Evolutionary conservation across 2,888 invertebrate species (phyloP).

Genomic region (Pinctada fucata): DNA sequence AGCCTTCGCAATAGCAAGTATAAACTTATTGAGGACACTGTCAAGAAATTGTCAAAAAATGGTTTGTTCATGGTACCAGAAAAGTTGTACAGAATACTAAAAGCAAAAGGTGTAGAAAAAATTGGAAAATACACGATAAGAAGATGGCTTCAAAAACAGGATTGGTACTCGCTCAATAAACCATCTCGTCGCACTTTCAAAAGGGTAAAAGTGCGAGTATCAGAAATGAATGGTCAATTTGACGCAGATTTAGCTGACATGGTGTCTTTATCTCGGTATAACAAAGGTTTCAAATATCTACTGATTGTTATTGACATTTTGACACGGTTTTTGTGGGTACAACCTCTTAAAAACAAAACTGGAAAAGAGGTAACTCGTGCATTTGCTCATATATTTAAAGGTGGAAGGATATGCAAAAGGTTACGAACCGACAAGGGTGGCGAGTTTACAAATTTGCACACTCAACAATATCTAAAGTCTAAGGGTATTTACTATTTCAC

Average conservation of each 20-base stretch:
- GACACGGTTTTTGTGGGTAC: constrained; percentile 33
- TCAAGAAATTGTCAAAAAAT: not conserved
- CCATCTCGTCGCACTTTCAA: constrained; percentile 32
- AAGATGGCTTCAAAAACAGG: constrained; percentile 39
- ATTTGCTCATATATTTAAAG: constrained; percentile 11
- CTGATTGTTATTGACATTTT: constrained; percentile 31
- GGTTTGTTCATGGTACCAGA: not conserved
- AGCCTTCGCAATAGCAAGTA: not conserved
- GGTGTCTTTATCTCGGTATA: constrained; percentile 26
- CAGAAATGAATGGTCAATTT: constrained; percentile 31
- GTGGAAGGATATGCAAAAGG: constrained; percentile 6
- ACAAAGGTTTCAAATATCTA: constrained; percentile 31
- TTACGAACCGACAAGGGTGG: constrained; percentile 7
- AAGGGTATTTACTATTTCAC: constrained; percentile 5
- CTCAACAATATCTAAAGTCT: constrained; percentile 21
- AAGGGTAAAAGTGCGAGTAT: constrained; percentile 35
- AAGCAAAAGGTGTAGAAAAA: not conserved
- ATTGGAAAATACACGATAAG: not conserved
- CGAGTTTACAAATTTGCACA: constrained; percentile 15
- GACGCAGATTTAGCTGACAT: constrained; percentile 37
- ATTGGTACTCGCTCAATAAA: constrained; percentile 38
- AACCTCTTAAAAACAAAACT: constrained; percentile 33
- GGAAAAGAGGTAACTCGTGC: constrained; percentile 3
- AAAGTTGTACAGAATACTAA: not conserved
- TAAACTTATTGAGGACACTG: not conserved